These are phyloP conservation scores for Chroicocephalus ridibundus DNA, from an alignment of 2,113 vertebrate species.

Conservation along the genomic window DNA sequence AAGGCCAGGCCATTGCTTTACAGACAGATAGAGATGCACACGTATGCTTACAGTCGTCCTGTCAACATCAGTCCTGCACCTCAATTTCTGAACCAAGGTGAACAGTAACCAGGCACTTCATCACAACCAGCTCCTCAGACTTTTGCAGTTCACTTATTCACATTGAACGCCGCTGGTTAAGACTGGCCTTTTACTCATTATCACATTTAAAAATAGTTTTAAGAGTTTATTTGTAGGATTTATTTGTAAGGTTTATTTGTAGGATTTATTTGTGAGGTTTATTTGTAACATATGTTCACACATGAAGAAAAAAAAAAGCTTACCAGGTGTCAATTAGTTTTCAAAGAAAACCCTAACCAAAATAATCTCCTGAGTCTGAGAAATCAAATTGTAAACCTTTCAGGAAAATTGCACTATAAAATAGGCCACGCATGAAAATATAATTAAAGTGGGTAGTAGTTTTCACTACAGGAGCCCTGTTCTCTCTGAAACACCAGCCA, in stretches of 20 bases:
- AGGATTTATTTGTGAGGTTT: background rate
- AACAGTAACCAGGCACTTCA: background rate
- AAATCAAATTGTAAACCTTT: conserved; percentile 26
- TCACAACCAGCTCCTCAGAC: background rate
- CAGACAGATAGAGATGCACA: background rate
- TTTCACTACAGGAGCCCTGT: conserved; percentile 34
- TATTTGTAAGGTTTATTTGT: background rate
- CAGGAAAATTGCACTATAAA: conserved; percentile 48
- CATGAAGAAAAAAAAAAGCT: background rate
- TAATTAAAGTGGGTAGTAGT: conserved; percentile 29
- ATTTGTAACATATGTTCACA: background rate
- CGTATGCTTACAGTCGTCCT: background rate
- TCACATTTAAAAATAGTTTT: background rate
- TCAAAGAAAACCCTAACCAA: conserved; percentile 1
- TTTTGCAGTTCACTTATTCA: background rate
- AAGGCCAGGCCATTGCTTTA: background rate
- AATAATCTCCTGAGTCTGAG: background rate
- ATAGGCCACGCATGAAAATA: conserved; percentile 31
- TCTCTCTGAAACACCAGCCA: background rate
- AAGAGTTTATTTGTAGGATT: background rate
- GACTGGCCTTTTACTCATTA: background rate
- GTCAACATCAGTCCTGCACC: background rate
- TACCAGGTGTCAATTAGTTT: background rate
- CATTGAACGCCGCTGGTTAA: background rate
- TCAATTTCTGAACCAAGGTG: background rate